Conservation (phyloP, 1,140 invertebrate genomes). For the Hermetia illucens region DNA sequence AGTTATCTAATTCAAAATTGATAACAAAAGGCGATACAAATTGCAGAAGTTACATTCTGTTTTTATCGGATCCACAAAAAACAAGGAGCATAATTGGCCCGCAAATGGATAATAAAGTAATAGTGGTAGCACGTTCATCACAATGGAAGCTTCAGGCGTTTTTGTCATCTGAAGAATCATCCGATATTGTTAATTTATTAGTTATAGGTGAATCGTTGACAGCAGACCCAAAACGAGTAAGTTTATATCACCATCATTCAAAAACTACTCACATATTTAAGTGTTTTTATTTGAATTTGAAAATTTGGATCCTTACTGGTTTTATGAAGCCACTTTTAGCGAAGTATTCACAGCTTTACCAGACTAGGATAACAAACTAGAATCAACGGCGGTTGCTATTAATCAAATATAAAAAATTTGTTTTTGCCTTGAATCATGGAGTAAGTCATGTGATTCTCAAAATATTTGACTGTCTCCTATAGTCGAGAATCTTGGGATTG, state of each 20-base stretch:
- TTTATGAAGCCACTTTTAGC: too few relatives aligned
- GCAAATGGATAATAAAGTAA: slow-evolving; percentile 39
- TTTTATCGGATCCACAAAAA: slow-evolving; percentile 43
- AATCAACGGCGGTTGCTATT: too few relatives aligned
- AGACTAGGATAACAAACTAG: too few relatives aligned
- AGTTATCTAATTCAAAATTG: slow-evolving; percentile 25
- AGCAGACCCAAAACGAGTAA: slow-evolving; percentile 26
- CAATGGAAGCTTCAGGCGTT: slow-evolving; percentile 57
- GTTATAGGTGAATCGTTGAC: slow-evolving; percentile 43
- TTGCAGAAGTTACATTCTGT: slow-evolving; percentile 47
- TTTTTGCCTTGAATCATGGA: too few relatives aligned
- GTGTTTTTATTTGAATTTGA: too few relatives aligned
- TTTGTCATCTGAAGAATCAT: slow-evolving; percentile 39
- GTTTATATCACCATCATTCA: slow-evolving; percentile 4
- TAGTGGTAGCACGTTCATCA: slow-evolving; percentile 46
- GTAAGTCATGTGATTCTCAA: too few relatives aligned
- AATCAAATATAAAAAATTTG: too few relatives aligned
- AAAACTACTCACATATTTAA: too few relatives aligned
- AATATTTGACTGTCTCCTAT: too few relatives aligned
- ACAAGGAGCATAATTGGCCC: slow-evolving; percentile 39
- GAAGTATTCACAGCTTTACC: too few relatives aligned
- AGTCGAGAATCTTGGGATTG: too few relatives aligned
- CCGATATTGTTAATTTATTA: slow-evolving; percentile 48
- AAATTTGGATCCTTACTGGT: too few relatives aligned
- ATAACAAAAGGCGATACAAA: slow-evolving; percentile 25